Evolutionary conservation across 2,113 vertebrate genomes (phyloP).

Genomic region (Xiphophorus hellerii): DNA sequence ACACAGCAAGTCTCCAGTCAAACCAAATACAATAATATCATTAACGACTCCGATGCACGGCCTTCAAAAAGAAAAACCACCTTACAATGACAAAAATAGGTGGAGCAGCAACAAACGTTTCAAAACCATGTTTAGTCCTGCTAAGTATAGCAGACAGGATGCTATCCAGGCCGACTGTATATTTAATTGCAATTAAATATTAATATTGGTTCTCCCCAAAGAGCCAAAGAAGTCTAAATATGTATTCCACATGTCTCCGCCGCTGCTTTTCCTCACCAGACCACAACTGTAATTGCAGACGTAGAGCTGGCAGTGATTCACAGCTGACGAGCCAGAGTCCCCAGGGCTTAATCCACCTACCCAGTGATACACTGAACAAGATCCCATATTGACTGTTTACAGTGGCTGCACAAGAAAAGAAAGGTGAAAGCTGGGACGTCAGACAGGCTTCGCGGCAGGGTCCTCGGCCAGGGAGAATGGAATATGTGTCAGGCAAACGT

Average conservation of each 20-base stretch:
- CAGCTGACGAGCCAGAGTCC: slow-evolving; percentile 23
- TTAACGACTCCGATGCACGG: slow-evolving; percentile 24
- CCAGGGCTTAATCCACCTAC: slow-evolving; percentile 27
- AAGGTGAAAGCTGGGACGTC: slow-evolving; percentile 27
- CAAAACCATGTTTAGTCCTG: slow-evolving; percentile 20
- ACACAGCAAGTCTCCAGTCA: slow-evolving; percentile 34
- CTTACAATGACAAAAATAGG: slow-evolving; percentile 40
- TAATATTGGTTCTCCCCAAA: slow-evolving; percentile 55
- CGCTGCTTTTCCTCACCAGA: slow-evolving; percentile 59
- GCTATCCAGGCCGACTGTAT: slow-evolving; percentile 19
- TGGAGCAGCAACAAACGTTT: slow-evolving; percentile 18
- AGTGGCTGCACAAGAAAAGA: slow-evolving; percentile 32
- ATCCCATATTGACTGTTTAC: slow-evolving; percentile 32
- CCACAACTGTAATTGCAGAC: slow-evolving; percentile 63
- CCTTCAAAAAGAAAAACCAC: neutral
- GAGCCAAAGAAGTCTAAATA: slow-evolving; percentile 53
- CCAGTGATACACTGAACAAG: slow-evolving; percentile 14
- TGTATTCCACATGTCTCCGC: slow-evolving; percentile 55
- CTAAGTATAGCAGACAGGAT: slow-evolving; percentile 45
- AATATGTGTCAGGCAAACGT: slow-evolving; percentile 29
- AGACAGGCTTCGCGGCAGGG: slow-evolving; percentile 14
- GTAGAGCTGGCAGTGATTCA: slow-evolving; percentile 42
- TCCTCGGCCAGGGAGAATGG: slow-evolving; percentile 22
- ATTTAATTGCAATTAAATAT: slow-evolving; percentile 63
- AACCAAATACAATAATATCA: slow-evolving; percentile 23